Evolutionary conservation across 2,113 vertebrate species (phyloP), one percentile per base, ranked within the genome.

Genomic region (Clupea harengus): DNA sequence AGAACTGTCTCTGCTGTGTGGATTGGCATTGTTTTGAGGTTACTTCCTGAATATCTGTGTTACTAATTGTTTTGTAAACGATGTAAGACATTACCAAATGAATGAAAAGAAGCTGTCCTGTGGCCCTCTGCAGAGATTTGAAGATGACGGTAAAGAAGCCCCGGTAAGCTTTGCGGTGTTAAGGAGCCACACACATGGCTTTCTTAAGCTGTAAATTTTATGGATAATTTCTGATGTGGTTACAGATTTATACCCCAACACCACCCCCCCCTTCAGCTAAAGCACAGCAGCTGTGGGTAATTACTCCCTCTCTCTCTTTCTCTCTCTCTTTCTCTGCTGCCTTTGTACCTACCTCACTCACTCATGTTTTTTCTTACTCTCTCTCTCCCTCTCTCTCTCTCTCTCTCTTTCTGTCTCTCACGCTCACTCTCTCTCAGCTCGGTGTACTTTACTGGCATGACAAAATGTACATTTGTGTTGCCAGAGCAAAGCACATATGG

Each of bases 171-270:
- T 78, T 18, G 28, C 89, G 89, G 91, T 78, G 91, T 92, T 90
- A 85, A 90, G 81, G 89, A 93, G 90, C 92, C 93, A 93, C 94
- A 93, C 93, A 93, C 93, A 81, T 91, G 89, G 89, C 88, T 94
- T 93, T 93, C 91, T 91, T 92, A 91, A 94, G 92, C 92, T 94
- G 93, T 94, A 93, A 91, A 94, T 94, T 93, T 94, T 92, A 95
- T 95, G 93, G 92, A 94, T 94, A 86, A 95, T 94, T 94, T 95
- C 93, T 95, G 93, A 94, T 94, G 94, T 94, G 92, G 93, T 92
- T 93, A 91, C 89, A 93, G 90, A 94, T 94, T 93, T 93, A 93
- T 91, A 85, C 91, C 89, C 87, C 82, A 78, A 78, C 64, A 72
- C n/a, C n/a, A 5, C 72, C 28, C 72, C 11, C 67, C 28, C 28